Evolutionary conservation across 2,888 invertebrate genomes (phyloP), one percentile per base, ranked within the genome.

Genomic region (Ommatoiulus sabulosus): DNA sequence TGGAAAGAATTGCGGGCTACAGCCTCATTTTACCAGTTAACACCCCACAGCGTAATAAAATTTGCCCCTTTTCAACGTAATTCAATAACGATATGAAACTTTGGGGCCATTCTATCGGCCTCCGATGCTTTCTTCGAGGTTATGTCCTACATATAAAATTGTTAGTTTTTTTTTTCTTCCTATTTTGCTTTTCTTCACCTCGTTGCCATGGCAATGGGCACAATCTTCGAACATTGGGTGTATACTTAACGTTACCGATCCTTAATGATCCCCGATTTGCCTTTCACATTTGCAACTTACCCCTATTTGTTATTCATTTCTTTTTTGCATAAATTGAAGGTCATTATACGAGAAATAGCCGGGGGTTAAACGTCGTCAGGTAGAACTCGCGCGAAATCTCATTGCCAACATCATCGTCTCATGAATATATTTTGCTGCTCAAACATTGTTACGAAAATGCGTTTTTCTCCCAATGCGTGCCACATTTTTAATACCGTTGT

Each of bases 221-320:
- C 35, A 80, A 35, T 80, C 35, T 35, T 80, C 15, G 80, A 80
- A 15, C 80, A 24, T 35, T 80, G 80, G 35, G 12, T 80, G 24
- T 80, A 0, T 10, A 15, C 10, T n/a, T 20, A n/a, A 63, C n/a
- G 17, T 20, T n/a, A 80, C 35, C 35, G 35, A 43, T 80, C 80
- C 35, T 80, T 80, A 80, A 80, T 80, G 80, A 80, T 80, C 35
- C 24, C 35, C 35, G 80, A 80, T 80, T 80, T 80, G 24, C 80
- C 5, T 72, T 80, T 3, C 80, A 80, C 80, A 35, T 80, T 35
- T 80, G 12, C 80, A 80, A 80, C 80, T 80, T 43, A 80, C 80
- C 80, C 80, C 80, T 80, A 80, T 80, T 80, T 80, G 80, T 80
- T 80, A 80, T 80, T 80, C 80, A 80, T 80, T 80, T 80, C 72